Base-by-base conservation (phyloP, 2,113 vertebrate species). In the Orthonyx spaldingii region DNA sequence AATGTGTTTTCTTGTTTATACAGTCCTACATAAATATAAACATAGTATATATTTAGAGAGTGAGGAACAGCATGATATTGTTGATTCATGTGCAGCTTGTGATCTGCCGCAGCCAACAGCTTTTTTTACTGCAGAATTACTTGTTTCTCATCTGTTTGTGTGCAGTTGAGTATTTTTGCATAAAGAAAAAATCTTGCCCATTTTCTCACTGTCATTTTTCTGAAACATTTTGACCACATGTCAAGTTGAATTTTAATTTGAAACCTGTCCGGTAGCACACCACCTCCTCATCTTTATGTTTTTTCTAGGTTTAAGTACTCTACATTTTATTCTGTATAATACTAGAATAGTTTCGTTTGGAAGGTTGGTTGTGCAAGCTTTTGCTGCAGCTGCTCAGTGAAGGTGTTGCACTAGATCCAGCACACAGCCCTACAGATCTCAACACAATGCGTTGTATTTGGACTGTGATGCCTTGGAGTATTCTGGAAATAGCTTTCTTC, bases 71-170 rank as follows among this genome's bases (percentile, higher is more conserved):
- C 68, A 59, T 84, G 90, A 70, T 96, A 84, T 71, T 90, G 63
- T 95, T 95, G 91, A 94, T 94, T 92, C 72, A 87, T 89, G 84
- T 94, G 69, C 69, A 93, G 93, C 80, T 92, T 92, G 86, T 93
- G 94, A 96, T 96, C 83, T 92, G 64, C 76, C 1, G 14, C 80
- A 84, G 71, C 88, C 79, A 93, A 80, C 88, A 94, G 68, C 50
- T 87, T 95, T 92, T 82, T 89, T 82, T 27, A 32, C 55, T 77
- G 85, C 71, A 88, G 79, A 94, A 87, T 84, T 89, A 74, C 80
- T 92, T 92, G 42, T 89, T 90, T 90, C 68, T 97, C 60, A 59
- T 97, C 76, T 86, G 50, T 90, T 52, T 88, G 50, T 60, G 42
- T 90, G 79, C 56, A 52, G 52, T 60, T 63, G 32, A 71, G 37